Evolutionary conservation across 2,113 vertebrate species (phyloP).

Genomic region (Callithrix jacchus): DNA sequence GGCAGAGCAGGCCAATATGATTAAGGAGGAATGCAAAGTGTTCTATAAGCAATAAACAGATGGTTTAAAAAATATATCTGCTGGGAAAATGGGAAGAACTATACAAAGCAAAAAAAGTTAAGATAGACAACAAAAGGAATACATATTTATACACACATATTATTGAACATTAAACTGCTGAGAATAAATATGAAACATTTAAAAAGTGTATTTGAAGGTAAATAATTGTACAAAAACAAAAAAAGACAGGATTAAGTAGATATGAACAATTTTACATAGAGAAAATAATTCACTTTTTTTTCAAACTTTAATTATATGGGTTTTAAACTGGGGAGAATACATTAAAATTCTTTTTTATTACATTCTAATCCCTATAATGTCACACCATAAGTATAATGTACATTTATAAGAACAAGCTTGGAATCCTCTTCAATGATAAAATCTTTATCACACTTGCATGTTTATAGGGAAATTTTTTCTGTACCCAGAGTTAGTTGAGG

Average conservation of each 20-base stretch:
- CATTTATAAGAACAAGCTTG: neutral
- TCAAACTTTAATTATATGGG: neutral
- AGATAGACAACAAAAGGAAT: neutral
- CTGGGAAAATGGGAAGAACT: conserved; percentile 25
- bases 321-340: neutral
- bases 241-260: neutral
- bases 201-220: conserved; percentile 30
- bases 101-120: conserved; percentile 16
- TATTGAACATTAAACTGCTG: neutral
- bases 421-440: neutral
- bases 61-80: conserved; percentile 40
- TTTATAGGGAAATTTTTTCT: neutral
- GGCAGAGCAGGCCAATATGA: conserved; percentile 47
- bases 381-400: neutral
- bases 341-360: neutral
- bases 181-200: conserved; percentile 6
- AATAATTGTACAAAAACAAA: neutral
- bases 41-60: conserved; percentile 42
- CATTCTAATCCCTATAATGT: neutral
- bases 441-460: neutral
- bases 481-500: neutral
- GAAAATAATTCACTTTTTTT: neutral
- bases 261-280: neutral
- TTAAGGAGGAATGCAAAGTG: conserved; percentile 44
- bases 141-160: neutral